Conservation (phyloP, 1,140 invertebrate genomes). For the Papilio dardanus region DNA sequence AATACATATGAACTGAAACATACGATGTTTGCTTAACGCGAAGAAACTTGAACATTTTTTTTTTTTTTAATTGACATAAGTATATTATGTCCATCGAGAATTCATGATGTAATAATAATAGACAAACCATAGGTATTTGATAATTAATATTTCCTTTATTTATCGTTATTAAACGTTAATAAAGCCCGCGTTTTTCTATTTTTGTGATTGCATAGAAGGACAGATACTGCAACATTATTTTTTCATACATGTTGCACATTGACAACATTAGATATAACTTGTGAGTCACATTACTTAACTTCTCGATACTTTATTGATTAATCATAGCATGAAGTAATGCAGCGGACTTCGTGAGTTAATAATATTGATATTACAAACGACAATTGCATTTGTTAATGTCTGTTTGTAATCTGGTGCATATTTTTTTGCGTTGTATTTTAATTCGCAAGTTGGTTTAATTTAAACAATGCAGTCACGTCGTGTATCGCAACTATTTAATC, state of each 20-base stretch:
- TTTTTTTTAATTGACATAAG: no score
- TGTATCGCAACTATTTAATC: neutral
- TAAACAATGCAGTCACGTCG: slow-evolving; percentile 1
- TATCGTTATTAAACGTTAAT: no score
- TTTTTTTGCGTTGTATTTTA: neutral
- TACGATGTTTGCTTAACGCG: neutral
- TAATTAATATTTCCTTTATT: no score
- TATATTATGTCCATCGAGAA: no score
- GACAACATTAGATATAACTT: neutral
- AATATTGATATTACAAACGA: neutral
- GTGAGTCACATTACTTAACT: neutral
- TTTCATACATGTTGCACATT: neutral
- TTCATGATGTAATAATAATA: no score
- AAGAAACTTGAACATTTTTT: no score
- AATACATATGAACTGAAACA: neutral
- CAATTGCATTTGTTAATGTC: neutral
- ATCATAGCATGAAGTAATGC: neutral
- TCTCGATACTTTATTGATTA: neutral
- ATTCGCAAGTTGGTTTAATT: neutral
- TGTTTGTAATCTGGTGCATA: neutral
- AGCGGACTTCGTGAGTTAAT: neutral
- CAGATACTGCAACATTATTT: no score
- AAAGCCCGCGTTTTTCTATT: no score
- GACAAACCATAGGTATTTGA: no score
- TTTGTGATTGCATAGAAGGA: no score